Base-by-base conservation (phyloP, 2,888 invertebrate species). In the Noctua janthina region DNA sequence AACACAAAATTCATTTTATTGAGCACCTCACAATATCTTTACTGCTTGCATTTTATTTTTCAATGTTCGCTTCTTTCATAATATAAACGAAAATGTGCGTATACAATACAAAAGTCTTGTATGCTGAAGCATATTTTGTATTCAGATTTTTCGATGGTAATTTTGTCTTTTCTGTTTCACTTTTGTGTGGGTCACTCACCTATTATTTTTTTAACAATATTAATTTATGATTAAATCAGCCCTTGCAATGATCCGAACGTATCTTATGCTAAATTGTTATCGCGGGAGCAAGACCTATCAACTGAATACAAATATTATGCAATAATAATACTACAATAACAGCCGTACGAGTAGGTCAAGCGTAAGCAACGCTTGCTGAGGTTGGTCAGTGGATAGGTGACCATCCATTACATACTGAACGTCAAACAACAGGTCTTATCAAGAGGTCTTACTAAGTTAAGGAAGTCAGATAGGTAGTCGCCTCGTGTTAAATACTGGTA, bases 11-110 rank as follows among this genome's bases (percentile, higher is more conserved):
- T 29, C 20, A 49, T 13, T 35, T 49, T 29, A 59, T 43, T 29
- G 20, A 17, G 8, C 13, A 29, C 20, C 23, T 68, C 71, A 68
- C 39, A 68, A 51, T 84, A 23, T 49, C 2, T 51, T 51, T 56
- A 29, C 67, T 4, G 49, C 0, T 43, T 51, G 78, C 29, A 69
- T 68, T 64, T 82, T 69, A 80, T 62, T 69, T 62, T 64, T 0
- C 1, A 17, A 29, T 71, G 35, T 43, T 59, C 23, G 11, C 3
- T 54, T 3, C 39, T 46, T 39, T 59, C 13, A 51, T n/a, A 59
- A 43, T 2, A 0, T 43, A 13, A 66, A 23, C 49, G 20, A 51
- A 56, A 73, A 74, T n/a, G 7, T 64, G 54, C 39, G 35, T 70
- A n/a, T 76, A 46, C 62, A 20, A 23, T 29, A 29, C 29, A 29